These are phyloP conservation scores for Burhinus bistriatus DNA, from an alignment of 2,113 vertebrate species.

Conservation along the genomic window DNA sequence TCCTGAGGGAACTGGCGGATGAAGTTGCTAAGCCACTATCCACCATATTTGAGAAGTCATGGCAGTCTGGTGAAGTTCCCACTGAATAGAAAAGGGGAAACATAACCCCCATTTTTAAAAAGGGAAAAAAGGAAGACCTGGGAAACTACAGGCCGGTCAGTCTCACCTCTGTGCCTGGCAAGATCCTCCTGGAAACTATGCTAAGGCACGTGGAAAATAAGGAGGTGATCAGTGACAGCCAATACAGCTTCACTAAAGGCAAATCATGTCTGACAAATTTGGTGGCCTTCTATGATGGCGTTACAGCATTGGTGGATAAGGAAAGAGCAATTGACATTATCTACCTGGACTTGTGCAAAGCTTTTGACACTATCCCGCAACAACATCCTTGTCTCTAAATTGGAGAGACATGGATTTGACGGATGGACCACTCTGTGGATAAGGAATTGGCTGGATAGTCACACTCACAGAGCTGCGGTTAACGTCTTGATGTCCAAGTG, in stretches of 20 bases:
- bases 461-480: neutral
- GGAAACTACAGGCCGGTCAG: neutral
- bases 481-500: neutral
- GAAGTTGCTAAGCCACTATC: neutral
- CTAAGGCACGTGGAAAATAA: neutral
- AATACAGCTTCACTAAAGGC: neutral
- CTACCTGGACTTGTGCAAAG: neutral
- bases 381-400: neutral
- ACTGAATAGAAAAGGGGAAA: neutral
- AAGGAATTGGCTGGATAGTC: neutral
- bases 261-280: neutral
- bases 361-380: neutral
- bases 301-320: neutral
- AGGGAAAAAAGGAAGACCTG: neutral
- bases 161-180: neutral
- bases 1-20: neutral
- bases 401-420: neutral
- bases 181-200: neutral
- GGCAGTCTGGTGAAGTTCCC: neutral
- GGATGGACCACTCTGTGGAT: neutral
- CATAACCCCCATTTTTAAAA: neutral
- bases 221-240: neutral
- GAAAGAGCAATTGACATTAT: neutral
- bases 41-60: neutral
- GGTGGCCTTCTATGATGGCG: neutral